phyloP scores from a whole-genome alignment of 2,888 invertebrate species.

The Ennomos quercinarius region DNA sequence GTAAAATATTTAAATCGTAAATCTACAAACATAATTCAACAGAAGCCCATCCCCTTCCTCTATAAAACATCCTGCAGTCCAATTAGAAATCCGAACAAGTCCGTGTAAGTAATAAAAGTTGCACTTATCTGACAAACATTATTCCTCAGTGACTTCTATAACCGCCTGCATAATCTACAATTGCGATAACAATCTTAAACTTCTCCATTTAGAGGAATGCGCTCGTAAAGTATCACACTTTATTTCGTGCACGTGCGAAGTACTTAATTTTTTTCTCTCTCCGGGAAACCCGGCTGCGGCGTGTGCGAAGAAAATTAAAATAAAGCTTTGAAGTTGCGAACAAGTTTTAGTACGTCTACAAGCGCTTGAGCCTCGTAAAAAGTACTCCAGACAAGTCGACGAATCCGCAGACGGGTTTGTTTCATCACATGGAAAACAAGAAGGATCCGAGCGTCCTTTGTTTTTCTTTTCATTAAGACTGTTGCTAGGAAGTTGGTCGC shows the following conservation, averaged over 20 bases:
- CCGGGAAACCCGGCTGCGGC: slow-evolving; percentile 52
- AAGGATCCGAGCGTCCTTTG: slow-evolving; percentile 44
- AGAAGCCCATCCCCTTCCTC: slow-evolving; percentile 23
- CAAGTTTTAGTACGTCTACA: slow-evolving; percentile 74
- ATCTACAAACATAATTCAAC: slow-evolving; percentile 18
- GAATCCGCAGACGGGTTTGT: slow-evolving; percentile 73
- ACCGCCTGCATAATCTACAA: slow-evolving; percentile 30
- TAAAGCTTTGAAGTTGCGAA: slow-evolving; percentile 77
- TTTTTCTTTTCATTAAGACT: slow-evolving; percentile 60
- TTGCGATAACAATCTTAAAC: slow-evolving; percentile 49
- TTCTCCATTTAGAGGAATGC: slow-evolving; percentile 47
- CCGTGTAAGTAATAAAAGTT: slow-evolving; percentile 11
- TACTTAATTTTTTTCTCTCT: slow-evolving; percentile 63
- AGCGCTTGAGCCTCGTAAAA: slow-evolving; percentile 68
- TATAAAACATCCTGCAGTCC: slow-evolving; percentile 19
- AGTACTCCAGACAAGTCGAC: slow-evolving; percentile 65
- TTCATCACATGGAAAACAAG: slow-evolving; percentile 50
- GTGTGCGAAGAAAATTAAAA: slow-evolving; percentile 79
- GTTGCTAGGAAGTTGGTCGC: slow-evolving; percentile 40
- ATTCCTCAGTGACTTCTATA: slow-evolving; percentile 14
- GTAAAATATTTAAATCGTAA: slow-evolving; percentile 15
- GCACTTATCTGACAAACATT: slow-evolving; percentile 17
- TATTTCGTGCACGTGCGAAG: slow-evolving; percentile 70
- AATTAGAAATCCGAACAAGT: slow-evolving; percentile 22
- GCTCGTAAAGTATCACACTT: slow-evolving; percentile 64